A percentile compares a stretch with the other conserved stretches of the same genome.
Evolutionary conservation across 2,113 vertebrate species (phyloP).

Genomic region (Gobio gobio): DNA sequence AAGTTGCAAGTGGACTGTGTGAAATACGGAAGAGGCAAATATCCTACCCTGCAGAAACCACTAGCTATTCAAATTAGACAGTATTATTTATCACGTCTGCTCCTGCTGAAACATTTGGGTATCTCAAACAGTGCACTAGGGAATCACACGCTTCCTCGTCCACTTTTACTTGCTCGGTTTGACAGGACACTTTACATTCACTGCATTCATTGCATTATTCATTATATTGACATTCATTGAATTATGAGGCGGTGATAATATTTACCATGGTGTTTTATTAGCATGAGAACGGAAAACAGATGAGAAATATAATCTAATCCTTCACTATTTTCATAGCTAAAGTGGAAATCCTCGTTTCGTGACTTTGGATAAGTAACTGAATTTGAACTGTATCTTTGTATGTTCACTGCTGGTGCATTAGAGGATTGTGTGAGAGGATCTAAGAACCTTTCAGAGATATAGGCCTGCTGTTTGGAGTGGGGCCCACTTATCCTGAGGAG

Average conservation of each 20-base stretch:
- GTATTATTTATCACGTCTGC: not conserved
- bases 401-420: slow-evolving; percentile 6
- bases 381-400: not conserved
- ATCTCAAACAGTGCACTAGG: not conserved
- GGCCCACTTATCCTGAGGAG: slow-evolving; percentile 13
- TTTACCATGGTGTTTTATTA: not conserved
- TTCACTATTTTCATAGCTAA: not conserved
- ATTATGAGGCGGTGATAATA: not conserved
- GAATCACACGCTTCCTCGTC: not conserved
- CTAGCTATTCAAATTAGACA: slow-evolving; percentile 1
- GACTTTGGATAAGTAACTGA: not conserved
- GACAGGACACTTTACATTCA: not conserved
- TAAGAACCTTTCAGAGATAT: slow-evolving; percentile 2
- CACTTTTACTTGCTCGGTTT: not conserved
- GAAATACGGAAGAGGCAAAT: slow-evolving; percentile 53
- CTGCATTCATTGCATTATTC: slow-evolving; percentile 2
- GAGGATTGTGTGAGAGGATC: not conserved
- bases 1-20: slow-evolving; percentile 52
- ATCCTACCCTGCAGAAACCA: not conserved
- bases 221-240: not conserved
- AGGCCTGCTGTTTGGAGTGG: slow-evolving; percentile 24
- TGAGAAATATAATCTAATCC: not conserved
- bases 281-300: not conserved
- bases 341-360: not conserved
- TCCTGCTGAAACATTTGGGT: not conserved